Base-by-base conservation (phyloP, 2,888 invertebrate species). In the Colletes collaris region DNA sequence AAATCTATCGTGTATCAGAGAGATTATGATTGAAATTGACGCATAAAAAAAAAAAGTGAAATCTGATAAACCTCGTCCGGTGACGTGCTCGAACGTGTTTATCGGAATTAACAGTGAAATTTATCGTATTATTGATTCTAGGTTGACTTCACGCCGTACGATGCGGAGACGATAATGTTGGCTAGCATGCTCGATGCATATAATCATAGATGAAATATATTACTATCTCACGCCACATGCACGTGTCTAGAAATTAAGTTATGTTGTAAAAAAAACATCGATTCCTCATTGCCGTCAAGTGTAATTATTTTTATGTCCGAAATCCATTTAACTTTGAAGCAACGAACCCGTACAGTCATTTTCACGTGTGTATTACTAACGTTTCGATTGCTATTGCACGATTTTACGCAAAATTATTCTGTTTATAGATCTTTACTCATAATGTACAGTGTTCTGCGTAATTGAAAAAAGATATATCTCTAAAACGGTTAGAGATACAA, bases 371-470 rank as follows among this genome's bases (percentile, higher is more conserved):
- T 63, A 44, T 73, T 67, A 63, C 64, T 35, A 66, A 37, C 10
- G 16, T 52, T 46, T 16, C 0, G 49, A 53, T 1, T 46, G 55
- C 8, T 49, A 49, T 82, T 82, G 64, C 82, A 73, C 49, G 59
- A 82, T 56, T 66, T 76, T 65, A n/a, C 56, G 82, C 55, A 79
- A 79, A 81, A 75, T 62, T 27, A 16, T 49, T 63, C n/a, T 56
- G 11, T 70, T 67, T 75, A 49, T 64, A 71, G 37, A 1, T 4
- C 8, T n/a, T 35, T n/a, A 46, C 5, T 35, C 49, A 13, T 46
- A 67, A 40, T n/a, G 27, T 27, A 0, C 27, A 27, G 27, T 27
- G 27, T 27, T 27, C 27, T 27, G 2, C 27, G 27, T 27, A 27
- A 27, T 2, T 27, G 27, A 27, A 27, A 27, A 27, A 27, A 27